Evolutionary conservation across 1,140 invertebrate genomes (phyloP).

Genomic region (Leptonema lineaticorne): DNA sequence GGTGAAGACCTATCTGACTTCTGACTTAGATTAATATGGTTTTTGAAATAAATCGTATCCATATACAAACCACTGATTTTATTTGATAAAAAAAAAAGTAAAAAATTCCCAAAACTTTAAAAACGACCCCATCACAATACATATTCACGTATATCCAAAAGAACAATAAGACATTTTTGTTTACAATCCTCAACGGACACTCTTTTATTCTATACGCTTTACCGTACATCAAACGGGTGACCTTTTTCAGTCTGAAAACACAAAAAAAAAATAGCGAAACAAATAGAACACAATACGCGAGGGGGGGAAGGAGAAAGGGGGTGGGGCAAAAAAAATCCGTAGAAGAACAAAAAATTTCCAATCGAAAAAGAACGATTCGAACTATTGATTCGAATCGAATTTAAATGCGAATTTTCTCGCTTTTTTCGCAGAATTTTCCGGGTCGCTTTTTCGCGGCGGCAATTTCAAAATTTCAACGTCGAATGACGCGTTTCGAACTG

Average conservation of each 20-base stretch:
- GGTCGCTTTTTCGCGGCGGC: neutral
- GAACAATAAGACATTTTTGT: neutral
- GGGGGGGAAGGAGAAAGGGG: no score
- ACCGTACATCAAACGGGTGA: conserved; percentile 8
- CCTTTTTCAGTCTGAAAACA: neutral
- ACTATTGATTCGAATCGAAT: neutral
- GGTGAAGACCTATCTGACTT: no score
- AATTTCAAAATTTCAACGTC: neutral
- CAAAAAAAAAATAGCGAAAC: neutral
- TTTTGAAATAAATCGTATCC: no score
- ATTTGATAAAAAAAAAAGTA: no score
- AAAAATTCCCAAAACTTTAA: no score
- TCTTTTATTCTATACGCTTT: conserved; percentile 14
- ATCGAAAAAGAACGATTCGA: conserved; percentile 1
- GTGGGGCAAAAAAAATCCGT: no score
- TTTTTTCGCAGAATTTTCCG: no score
- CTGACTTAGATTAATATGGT: no score
- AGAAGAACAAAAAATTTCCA: no score
- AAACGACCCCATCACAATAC: no score
- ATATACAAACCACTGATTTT: no score
- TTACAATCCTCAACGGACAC: conserved; percentile 3
- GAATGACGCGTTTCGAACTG: neutral
- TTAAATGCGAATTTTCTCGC: neutral
- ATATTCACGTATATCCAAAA: neutral
- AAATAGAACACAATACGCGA: no score